Evolutionary conservation across 1,140 invertebrate species (phyloP).

Genomic region (Ditylenchus dipsaci): DNA sequence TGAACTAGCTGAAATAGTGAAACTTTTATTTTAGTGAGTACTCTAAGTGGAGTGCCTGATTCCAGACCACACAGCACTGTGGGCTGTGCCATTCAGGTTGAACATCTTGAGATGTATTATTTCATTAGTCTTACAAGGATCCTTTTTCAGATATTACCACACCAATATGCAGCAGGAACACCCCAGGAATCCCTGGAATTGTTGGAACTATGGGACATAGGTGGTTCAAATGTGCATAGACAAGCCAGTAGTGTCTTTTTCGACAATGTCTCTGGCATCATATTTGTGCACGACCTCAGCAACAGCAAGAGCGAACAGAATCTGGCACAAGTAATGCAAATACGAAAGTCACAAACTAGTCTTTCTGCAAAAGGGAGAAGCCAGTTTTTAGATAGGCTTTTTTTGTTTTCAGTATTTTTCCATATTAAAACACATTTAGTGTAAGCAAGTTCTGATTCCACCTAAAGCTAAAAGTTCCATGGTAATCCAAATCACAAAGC

Average conservation of each 20-base stretch:
- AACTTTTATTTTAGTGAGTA: conserved; percentile 13
- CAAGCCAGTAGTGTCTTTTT: conserved; percentile 30
- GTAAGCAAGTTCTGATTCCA: no score
- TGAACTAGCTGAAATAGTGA: no score
- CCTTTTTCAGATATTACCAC: conserved; percentile 36
- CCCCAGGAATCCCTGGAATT: conserved; percentile 39
- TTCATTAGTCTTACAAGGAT: no score
- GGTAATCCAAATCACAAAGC: no score
- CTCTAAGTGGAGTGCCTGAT: conserved; percentile 34
- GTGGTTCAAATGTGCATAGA: conserved; percentile 34
- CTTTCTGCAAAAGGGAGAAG: background rate
- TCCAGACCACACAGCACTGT: conserved; percentile 41
- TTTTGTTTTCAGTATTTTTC: conserved; percentile 24
- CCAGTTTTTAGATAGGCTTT: no score
- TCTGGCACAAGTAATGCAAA: conserved; percentile 3
- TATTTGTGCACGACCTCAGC: conserved; percentile 41
- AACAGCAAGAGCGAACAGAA: conserved; percentile 42
- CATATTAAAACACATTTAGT: conserved; percentile 7
- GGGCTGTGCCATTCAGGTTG: conserved; percentile 40
- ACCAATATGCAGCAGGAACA: conserved; percentile 43
- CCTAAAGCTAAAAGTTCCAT: no score
- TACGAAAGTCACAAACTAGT: background rate
- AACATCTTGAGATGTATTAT: background rate
- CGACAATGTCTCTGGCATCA: conserved; percentile 39
- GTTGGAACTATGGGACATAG: conserved; percentile 44